phyloP scores from a whole-genome alignment of 2,888 invertebrate genomes.

The Panopea generosa region DNA sequence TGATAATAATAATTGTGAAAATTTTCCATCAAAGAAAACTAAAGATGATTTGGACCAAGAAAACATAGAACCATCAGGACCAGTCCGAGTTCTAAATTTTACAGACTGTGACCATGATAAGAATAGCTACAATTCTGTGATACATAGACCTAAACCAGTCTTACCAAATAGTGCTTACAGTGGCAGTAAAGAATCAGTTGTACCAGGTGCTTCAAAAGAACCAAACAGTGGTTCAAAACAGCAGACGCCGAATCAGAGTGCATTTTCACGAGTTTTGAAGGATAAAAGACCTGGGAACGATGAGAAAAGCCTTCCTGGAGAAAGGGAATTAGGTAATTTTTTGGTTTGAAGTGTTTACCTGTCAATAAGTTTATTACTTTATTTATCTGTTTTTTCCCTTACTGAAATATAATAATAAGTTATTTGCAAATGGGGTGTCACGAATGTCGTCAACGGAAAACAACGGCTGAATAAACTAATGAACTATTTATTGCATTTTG shows the following conservation, averaged over 20 bases:
- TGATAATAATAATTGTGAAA: slow-evolving; percentile 25
- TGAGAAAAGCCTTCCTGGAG: slow-evolving; percentile 62
- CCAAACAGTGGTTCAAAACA: slow-evolving; percentile 31
- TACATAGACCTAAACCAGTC: slow-evolving; percentile 64
- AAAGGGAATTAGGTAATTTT: slow-evolving; percentile 62
- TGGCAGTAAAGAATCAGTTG: slow-evolving; percentile 27
- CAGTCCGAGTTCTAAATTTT: slow-evolving; percentile 57
- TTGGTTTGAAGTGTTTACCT: neutral
- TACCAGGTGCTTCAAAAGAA: slow-evolving; percentile 40
- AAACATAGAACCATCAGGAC: slow-evolving; percentile 61
- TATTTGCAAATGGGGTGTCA: too few relatives aligned
- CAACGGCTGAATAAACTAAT: too few relatives aligned
- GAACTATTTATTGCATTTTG: too few relatives aligned
- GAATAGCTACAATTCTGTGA: slow-evolving; percentile 45
- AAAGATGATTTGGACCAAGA: slow-evolving; percentile 36
- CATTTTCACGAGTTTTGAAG: slow-evolving; percentile 56
- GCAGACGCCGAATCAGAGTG: slow-evolving; percentile 53
- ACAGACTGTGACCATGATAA: slow-evolving; percentile 45
- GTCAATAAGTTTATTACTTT: too few relatives aligned
- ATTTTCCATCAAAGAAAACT: slow-evolving; percentile 4
- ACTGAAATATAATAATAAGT: too few relatives aligned
- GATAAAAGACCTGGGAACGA: slow-evolving; percentile 38
- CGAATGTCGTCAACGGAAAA: too few relatives aligned
- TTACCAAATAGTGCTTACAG: slow-evolving; percentile 48
- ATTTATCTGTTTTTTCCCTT: too few relatives aligned